These are phyloP conservation scores for Fregata magnificens DNA, from an alignment of 2,113 vertebrate species.

Conservation along the genomic window DNA sequence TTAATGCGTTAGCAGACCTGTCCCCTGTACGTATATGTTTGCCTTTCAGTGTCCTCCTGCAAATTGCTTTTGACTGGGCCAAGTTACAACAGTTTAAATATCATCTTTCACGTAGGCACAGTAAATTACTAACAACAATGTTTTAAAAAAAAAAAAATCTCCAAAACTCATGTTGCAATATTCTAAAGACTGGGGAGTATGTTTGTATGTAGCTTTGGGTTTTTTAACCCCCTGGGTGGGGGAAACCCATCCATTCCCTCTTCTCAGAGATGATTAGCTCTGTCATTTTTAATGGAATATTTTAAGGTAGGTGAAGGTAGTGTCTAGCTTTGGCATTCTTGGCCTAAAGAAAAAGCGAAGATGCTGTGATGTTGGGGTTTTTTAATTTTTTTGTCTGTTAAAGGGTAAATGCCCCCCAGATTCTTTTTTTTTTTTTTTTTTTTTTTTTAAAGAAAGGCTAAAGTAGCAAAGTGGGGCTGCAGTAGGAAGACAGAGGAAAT, in stretches of 20 bases:
- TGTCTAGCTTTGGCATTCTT: background rate
- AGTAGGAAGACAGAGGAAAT: background rate
- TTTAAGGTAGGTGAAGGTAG: background rate
- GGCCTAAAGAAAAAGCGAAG: background rate
- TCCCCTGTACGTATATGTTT: background rate
- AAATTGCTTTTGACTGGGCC: conserved; percentile 17
- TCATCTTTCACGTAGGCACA: background rate
- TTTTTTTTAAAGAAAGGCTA: background rate
- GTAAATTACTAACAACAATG: background rate
- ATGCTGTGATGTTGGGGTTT: background rate
- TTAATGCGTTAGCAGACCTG: background rate
- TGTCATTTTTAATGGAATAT: background rate
- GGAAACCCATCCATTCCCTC: background rate
- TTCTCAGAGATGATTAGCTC: background rate
- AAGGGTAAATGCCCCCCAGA: background rate
- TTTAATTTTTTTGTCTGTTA: background rate
- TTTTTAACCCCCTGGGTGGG: background rate
- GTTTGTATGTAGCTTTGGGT: background rate
- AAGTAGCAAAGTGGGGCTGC: background rate
- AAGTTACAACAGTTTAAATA: conserved; percentile 1
- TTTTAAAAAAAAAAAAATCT: background rate
- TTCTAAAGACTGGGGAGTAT: background rate
- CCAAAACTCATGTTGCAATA: background rate
- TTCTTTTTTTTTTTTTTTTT: no score
- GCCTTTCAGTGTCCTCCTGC: background rate